These are phyloP conservation scores for Chelmon rostratus DNA, from an alignment of 2,797 vertebrate genomes.

Conservation along the genomic window DNA sequence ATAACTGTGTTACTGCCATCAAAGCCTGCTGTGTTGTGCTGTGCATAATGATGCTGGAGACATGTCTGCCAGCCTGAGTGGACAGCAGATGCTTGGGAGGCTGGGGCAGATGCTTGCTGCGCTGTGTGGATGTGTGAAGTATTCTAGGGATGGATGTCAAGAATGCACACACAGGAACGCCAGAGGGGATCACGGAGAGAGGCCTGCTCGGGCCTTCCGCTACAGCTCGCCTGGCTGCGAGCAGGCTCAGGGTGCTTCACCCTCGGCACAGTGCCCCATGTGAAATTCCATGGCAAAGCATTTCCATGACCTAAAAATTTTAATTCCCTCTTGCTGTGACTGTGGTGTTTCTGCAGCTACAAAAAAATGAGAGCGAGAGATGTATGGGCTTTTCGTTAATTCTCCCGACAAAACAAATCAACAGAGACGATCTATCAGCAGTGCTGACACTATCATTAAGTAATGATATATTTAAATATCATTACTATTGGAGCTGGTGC, in stretches of 20 bases:
- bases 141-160: slow-evolving; percentile 68
- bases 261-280: slow-evolving; percentile 57
- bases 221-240: slow-evolving; percentile 24
- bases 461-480: background rate
- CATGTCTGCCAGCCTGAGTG: slow-evolving; percentile 37
- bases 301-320: slow-evolving; percentile 58
- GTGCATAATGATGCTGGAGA: slow-evolving; percentile 37
- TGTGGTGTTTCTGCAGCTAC: slow-evolving; percentile 33
- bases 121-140: slow-evolving; percentile 55
- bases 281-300: slow-evolving; percentile 55
- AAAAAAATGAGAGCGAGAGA: background rate
- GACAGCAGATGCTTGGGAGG: slow-evolving; percentile 64
- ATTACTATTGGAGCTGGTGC: background rate
- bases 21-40: slow-evolving; percentile 19
- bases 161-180: slow-evolving; percentile 52
- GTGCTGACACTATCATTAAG: background rate
- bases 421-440: background rate
- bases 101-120: slow-evolving; percentile 50
- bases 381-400: slow-evolving; percentile 18
- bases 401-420: slow-evolving; percentile 20
- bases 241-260: slow-evolving; percentile 53
- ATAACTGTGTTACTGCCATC: slow-evolving; percentile 9
- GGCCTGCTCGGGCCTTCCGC: slow-evolving; percentile 38
- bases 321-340: slow-evolving; percentile 39
- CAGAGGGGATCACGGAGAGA: slow-evolving; percentile 33